Evolutionary conservation across 2,888 invertebrate genomes (phyloP).

Genomic region (Drosophila helvetica): DNA sequence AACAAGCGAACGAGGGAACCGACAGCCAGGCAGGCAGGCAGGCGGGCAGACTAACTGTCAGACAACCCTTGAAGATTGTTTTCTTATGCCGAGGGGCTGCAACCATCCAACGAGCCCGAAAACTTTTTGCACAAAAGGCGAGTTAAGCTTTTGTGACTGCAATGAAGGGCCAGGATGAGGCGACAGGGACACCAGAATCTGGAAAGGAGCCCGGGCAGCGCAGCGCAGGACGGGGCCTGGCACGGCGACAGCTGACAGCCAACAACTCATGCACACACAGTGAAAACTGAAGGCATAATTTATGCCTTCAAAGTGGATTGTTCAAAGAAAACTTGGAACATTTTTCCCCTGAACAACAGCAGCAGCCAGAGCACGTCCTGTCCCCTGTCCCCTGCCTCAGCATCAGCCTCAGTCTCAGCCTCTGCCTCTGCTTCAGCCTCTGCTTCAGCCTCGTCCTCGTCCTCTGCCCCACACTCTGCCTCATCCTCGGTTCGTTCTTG

Average conservation of each 20-base stretch:
- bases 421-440: conserved; percentile 15
- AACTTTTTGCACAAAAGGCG: conserved; percentile 68
- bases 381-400: conserved; percentile 27
- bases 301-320: conserved; percentile 80
- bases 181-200: conserved; percentile 1
- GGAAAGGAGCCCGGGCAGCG: neutral
- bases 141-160: conserved; percentile 65
- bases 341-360: conserved; percentile 59
- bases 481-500: conserved; percentile 38
- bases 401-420: conserved; percentile 23
- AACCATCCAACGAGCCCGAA: conserved; percentile 38
- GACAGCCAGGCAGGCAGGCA: neutral
- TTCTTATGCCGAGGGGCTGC: conserved; percentile 70
- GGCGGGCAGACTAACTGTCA: conserved; percentile 54
- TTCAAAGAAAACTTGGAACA: conserved; percentile 59
- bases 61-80: conserved; percentile 79
- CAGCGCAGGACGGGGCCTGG: conserved; percentile 9
- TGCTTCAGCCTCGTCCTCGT: conserved; percentile 8
- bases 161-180: conserved; percentile 14
- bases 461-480: conserved; percentile 8
- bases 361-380: conserved; percentile 50
- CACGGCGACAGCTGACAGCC: conserved; percentile 67
- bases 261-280: conserved; percentile 70
- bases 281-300: conserved; percentile 78
- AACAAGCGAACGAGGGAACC: conserved; percentile 23